Conservation (phyloP, 2,888 invertebrate species). For the Pristionchus mayeri region DNA sequence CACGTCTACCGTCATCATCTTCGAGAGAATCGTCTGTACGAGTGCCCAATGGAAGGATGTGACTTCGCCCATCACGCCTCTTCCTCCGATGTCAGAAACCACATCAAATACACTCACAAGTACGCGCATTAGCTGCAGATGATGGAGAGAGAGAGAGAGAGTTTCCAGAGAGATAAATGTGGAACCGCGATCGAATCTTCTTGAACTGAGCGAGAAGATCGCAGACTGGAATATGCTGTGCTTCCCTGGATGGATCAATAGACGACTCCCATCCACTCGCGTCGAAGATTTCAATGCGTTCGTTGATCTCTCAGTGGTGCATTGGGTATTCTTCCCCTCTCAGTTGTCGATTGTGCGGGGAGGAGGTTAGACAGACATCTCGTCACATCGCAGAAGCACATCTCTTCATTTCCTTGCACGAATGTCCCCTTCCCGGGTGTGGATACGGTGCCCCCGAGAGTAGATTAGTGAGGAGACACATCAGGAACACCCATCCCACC, state of each 20-base stretch:
- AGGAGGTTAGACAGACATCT: constrained; percentile 67
- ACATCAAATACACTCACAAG: constrained; percentile 57
- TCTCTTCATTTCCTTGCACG: constrained; percentile 64
- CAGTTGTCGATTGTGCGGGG: constrained; percentile 65
- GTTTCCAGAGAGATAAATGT: constrained; percentile 58
- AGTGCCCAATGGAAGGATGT: constrained; percentile 67
- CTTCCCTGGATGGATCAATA: constrained; percentile 69
- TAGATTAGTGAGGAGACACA: constrained; percentile 62
- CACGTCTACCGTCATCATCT: constrained; percentile 69
- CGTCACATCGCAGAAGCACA: constrained; percentile 67
- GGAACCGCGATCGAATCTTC: constrained; percentile 61
- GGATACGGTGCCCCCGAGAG: constrained; percentile 67
- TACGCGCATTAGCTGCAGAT: too few relatives aligned
- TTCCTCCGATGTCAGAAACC: constrained; percentile 64
- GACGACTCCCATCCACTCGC: constrained; percentile 61
- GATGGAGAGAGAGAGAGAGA: too few relatives aligned
- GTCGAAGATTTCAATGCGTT: constrained; percentile 63
- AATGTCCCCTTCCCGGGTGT: constrained; percentile 67
- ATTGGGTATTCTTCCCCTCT: too few relatives aligned
- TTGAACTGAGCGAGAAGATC: constrained; percentile 59
- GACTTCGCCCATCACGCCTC: constrained; percentile 68
- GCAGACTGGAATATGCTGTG: constrained; percentile 67
- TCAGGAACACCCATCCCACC: constrained; percentile 60
- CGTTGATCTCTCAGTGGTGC: too few relatives aligned
- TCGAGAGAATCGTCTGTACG: constrained; percentile 63